Base-by-base conservation (phyloP, 2,113 vertebrate genomes). In the Brevimyrus niger region DNA sequence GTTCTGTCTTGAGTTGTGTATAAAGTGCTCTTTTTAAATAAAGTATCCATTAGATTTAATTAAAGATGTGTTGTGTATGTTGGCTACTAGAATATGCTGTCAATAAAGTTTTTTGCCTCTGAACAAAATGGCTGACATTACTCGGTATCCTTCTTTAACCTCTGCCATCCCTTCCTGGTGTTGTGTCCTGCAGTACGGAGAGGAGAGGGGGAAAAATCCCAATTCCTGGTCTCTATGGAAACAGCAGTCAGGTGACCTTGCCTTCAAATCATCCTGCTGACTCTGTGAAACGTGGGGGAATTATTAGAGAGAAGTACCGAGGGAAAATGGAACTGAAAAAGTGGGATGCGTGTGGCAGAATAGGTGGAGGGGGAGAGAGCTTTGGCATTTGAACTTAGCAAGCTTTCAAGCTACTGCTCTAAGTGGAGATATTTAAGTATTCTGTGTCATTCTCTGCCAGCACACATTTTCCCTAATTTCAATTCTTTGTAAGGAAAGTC, bases 191-290 rank as follows among this genome's bases (percentile, higher is more conserved):
- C 92, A 88, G 92, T 90, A 92, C 90, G 92, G 90, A 89, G 76
- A 93, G 90, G 86, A 90, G 90, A 55, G 69, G 89, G 69, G 69
- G 51, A 90, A 90, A 89, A 90, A 91, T 89, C 93, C 91, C 88
- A 93, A 91, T 91, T 94, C 90, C 92, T 89, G 88, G 91, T 95
- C 93, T 94, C 94, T 93, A 94, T 88, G 88, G 95, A 93, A 96
- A 95, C 94, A 93, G 92, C 89, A 93, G 93, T 94, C 94, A 93
- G 94, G 94, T 95, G 96, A 96, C 95, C 95, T 95, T 95, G 94
- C 93, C 90, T 93, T 82, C n/a, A 89, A 91, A 91, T 94, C 89
- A 90, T 93, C 94, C 85, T 95, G 95, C 96, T 96, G 95, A 96
- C 94, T 96, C 95, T 95, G 94, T 92, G 69, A 94, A 93, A 93